phyloP scores from a whole-genome alignment of 1,140 invertebrate genomes.

The Anthonomus grandis region DNA sequence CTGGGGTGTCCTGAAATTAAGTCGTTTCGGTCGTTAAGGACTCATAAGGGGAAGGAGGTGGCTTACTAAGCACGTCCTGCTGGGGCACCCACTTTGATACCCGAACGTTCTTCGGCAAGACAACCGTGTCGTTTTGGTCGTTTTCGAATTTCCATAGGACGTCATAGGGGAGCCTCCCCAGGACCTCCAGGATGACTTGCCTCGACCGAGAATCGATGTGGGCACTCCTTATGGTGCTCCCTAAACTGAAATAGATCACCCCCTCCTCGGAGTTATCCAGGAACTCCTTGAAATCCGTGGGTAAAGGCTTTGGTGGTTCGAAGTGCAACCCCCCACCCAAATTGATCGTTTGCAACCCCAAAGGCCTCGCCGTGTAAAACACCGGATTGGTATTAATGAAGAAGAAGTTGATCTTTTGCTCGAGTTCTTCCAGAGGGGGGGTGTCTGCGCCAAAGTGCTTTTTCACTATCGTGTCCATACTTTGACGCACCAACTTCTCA shows the following conservation, averaged over 20 bases:
- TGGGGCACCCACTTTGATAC: conserved; percentile 63
- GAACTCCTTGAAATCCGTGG: conserved; percentile 36
- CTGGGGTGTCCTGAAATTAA: conserved; percentile 5
- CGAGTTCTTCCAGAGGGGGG: conserved; percentile 28
- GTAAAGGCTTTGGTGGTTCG: conserved; percentile 6
- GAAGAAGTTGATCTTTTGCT: conserved; percentile 24
- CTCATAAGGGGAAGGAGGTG: too few species aligned
- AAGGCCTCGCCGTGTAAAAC: conserved; percentile 3
- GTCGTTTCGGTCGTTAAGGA: too few species aligned
- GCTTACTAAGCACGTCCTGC: conserved; percentile 34
- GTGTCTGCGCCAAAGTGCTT: conserved; percentile 48
- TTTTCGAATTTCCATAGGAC: conserved; percentile 60
- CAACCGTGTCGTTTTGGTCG: not conserved
- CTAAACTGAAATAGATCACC: conserved; percentile 57
- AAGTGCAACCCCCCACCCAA: conserved; percentile 33
- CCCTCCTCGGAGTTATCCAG: conserved; percentile 51
- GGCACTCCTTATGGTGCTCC: conserved; percentile 47
- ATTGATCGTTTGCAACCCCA: not conserved
- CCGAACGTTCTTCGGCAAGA: conserved; percentile 52
- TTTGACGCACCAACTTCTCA: not conserved
- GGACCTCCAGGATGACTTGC: conserved; percentile 41
- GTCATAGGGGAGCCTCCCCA: conserved; percentile 53
- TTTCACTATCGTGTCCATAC: conserved; percentile 42
- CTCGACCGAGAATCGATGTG: conserved; percentile 32
- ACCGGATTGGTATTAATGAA: conserved; percentile 17